phyloP scores from a whole-genome alignment of 1,140 invertebrate species.

The Formica selysi region DNA sequence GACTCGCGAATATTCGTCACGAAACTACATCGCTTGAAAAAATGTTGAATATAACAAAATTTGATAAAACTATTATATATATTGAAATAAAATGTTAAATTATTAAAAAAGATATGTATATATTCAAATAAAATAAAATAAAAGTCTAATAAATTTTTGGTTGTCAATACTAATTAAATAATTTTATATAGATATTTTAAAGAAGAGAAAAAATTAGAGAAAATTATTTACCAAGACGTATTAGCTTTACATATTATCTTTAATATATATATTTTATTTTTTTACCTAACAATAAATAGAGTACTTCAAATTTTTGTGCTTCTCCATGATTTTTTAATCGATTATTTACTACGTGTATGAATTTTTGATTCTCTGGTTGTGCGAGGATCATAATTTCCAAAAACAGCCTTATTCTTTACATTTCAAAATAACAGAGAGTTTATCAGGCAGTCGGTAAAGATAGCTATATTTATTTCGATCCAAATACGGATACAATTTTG shows the following conservation, averaged over 20 bases:
- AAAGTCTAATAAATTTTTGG: neutral
- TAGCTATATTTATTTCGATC: conserved; percentile 9
- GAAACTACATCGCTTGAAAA: neutral
- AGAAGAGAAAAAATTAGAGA: neutral
- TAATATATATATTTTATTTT: neutral
- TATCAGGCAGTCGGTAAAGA: neutral
- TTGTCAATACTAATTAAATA: neutral
- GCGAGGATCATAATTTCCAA: neutral
- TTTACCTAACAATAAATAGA: neutral
- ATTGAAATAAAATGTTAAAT: neutral
- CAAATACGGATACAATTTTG: neutral
- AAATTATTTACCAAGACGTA: neutral
- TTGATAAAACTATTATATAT: neutral
- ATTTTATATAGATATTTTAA: neutral
- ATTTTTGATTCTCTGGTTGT: neutral
- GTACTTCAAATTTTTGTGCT: neutral
- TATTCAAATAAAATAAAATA: neutral
- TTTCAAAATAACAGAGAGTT: conserved; percentile 6
- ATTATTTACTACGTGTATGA: neutral
- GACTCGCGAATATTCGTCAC: neutral
- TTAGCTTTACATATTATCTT: neutral
- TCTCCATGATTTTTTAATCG: neutral
- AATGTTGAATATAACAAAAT: neutral
- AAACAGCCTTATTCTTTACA: neutral
- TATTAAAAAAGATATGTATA: neutral